A percentile compares a stretch with the other conserved stretches of the same genome.
phyloP scores from a whole-genome alignment of 2,888 invertebrate genomes.

The Abrostola tripartita region DNA sequence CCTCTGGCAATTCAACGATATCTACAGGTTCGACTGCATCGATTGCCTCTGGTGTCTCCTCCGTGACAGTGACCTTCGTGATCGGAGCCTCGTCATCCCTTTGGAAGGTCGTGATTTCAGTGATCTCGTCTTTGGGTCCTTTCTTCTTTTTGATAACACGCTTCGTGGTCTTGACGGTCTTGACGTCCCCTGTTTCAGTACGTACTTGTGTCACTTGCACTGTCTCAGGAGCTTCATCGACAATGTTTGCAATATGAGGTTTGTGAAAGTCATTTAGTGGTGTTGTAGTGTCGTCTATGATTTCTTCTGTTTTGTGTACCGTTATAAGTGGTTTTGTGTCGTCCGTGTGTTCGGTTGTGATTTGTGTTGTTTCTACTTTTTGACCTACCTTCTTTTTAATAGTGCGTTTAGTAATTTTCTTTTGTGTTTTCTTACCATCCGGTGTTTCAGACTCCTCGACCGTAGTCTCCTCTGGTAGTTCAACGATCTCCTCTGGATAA shows the following conservation, averaged over 20 bases:
- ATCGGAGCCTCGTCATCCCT: conserved; percentile 12
- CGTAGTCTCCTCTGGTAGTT: conserved; percentile 20
- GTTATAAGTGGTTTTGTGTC: conserved; percentile 11
- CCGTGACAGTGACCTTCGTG: conserved; percentile 4
- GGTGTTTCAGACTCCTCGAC: conserved; percentile 9
- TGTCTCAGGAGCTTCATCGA: conserved; percentile 6
- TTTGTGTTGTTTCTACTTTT: conserved; percentile 50
- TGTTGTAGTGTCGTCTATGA: conserved; percentile 9
- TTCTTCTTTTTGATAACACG: conserved; percentile 18
- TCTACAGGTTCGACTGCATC: neutral
- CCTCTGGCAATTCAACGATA: conserved; percentile 19
- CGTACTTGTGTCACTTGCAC: conserved; percentile 15
- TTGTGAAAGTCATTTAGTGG: conserved; percentile 6
- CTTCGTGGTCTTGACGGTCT: conserved; percentile 14
- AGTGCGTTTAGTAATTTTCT: conserved; percentile 52
- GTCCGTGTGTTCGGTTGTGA: conserved; percentile 19
- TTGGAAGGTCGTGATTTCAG: conserved; percentile 15
- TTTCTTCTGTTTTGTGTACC: conserved; percentile 16
- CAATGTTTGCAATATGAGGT: neutral
- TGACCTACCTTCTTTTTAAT: conserved; percentile 56
- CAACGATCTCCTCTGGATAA: conserved; percentile 6
- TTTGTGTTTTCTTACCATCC: conserved; percentile 19
- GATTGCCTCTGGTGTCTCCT: conserved; percentile 4
- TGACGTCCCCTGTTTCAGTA: conserved; percentile 8
- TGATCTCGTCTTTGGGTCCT: conserved; percentile 18